Evolutionary conservation across 1,140 invertebrate species (phyloP), one percentile per base, ranked within the genome.

Genomic region (Zeugodacus cucurbitae): DNA sequence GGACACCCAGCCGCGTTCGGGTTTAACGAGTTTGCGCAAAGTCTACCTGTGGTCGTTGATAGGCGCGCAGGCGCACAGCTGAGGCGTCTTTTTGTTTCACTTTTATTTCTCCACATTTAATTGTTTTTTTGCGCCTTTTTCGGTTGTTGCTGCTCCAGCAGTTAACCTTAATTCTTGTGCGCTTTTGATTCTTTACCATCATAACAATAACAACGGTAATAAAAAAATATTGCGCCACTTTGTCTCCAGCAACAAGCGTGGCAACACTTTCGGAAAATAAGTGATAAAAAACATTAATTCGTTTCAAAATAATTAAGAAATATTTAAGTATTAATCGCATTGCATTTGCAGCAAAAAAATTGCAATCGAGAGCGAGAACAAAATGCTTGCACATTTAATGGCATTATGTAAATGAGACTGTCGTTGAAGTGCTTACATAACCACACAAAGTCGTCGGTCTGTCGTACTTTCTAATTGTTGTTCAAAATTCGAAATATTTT

Each of bases 1-100:
- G 32, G 41, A 82, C 74, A 82, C 74, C 26, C 26, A 82, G 41
- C 74, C 22, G 74, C 44, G 37, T 34, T 82, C 74, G 74, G 74
- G 74, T 82, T 82, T 82, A 82, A 82, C 74, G 41, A 82, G 74
- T 82, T 82, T 82, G 26, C 74, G 11, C 74, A 82, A 14, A 48
- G 74, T 78, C 74, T 78, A 78, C 74, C 37, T 82, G 74, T 4
- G 41, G n/a, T n/a, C 32, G 4, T 29, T 70, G 20, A 22, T 20
- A 4, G 67, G 7, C 62, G 6, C 7, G 26, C 62, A 70, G n/a
- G 10, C n/a, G 8, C 58, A n/a, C 58, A 26, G 22, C 58, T 22
- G 58, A 1, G 10, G 58, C 58, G n/a, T 26, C 10, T 62, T 62
- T 62, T 62, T 62, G n/a, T 59, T 59, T 59, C 58, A 26, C 59